Percentiles rank a stretch among this genome's conserved stretches.
phyloP scores from a whole-genome alignment of 2,888 invertebrate species.

The Petrolisthes cinctipes region DNA sequence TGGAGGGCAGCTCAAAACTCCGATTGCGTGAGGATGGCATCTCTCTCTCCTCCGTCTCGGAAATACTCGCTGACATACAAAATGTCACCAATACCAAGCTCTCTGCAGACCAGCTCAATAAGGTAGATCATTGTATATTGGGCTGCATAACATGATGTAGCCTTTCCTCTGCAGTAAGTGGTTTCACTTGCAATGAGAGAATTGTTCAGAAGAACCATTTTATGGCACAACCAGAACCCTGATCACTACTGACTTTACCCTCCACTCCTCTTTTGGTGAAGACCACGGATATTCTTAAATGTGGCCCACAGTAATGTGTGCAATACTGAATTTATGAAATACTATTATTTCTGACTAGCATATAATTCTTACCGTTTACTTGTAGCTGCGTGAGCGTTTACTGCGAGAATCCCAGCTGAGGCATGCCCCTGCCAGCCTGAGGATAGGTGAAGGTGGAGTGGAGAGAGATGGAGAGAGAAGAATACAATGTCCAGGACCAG shows the following conservation, averaged over 20 bases:
- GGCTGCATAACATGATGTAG: not conserved
- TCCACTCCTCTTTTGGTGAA: no score
- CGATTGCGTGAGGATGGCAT: constrained; percentile 41
- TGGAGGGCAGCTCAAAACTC: constrained; percentile 36
- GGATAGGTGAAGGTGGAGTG: constrained; percentile 4
- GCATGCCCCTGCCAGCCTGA: constrained; percentile 39
- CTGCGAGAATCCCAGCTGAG: constrained; percentile 43
- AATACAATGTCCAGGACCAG: constrained; percentile 67
- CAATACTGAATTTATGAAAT: no score
- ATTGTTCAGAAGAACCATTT: not conserved
- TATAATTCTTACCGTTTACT: not conserved
- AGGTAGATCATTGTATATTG: constrained; percentile 23
- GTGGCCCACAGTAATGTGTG: no score
- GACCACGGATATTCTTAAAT: no score
- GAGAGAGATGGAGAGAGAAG: constrained; percentile 28
- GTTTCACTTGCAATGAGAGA: no score
- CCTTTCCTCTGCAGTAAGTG: not conserved
- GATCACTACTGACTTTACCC: no score
- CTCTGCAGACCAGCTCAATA: constrained; percentile 41
- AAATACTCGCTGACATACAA: constrained; percentile 36
- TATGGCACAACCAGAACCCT: not conserved
- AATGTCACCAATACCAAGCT: constrained; percentile 37
- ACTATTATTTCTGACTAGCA: no score
- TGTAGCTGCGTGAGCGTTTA: constrained; percentile 40
- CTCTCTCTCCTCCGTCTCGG: constrained; percentile 28